These are phyloP conservation scores for Seira ritae DNA, from an alignment of 2,888 invertebrate genomes.

Conservation along the genomic window DNA sequence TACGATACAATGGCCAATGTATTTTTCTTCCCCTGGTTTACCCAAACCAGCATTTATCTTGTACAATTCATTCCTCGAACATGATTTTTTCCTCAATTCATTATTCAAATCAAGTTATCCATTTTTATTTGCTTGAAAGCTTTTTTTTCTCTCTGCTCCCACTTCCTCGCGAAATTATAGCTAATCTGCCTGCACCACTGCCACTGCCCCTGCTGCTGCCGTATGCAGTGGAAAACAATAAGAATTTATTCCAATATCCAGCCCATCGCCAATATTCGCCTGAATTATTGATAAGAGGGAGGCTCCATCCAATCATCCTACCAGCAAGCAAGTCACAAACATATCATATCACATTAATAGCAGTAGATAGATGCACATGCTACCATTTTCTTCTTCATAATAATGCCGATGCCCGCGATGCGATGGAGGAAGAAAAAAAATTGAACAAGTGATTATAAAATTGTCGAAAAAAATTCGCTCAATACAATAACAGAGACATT, in stretches of 20 bases:
- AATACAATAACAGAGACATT: constrained; percentile 59
- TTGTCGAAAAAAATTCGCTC: constrained; percentile 55
- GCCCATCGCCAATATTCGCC: constrained; percentile 18
- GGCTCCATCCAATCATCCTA: constrained; percentile 22
- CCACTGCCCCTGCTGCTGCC: no score
- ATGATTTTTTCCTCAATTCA: background rate
- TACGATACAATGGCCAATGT: background rate
- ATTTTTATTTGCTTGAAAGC: background rate
- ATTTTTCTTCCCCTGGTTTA: background rate
- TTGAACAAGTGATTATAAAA: constrained; percentile 64
- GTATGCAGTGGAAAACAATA: background rate
- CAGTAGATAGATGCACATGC: background rate
- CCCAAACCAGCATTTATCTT: background rate
- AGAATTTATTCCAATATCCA: background rate
- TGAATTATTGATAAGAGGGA: constrained; percentile 52
- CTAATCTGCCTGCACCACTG: no score
- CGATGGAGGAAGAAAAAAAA: constrained; percentile 12
- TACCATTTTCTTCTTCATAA: background rate
- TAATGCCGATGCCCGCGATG: no score
- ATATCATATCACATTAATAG: background rate
- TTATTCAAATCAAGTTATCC: constrained; percentile 3
- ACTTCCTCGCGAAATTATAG: background rate
- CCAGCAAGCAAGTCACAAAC: background rate
- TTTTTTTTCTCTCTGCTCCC: background rate
- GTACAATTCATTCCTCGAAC: background rate